Evolutionary conservation across 1,140 invertebrate genomes (phyloP).

Genomic region (Leptinotarsa lineolata): DNA sequence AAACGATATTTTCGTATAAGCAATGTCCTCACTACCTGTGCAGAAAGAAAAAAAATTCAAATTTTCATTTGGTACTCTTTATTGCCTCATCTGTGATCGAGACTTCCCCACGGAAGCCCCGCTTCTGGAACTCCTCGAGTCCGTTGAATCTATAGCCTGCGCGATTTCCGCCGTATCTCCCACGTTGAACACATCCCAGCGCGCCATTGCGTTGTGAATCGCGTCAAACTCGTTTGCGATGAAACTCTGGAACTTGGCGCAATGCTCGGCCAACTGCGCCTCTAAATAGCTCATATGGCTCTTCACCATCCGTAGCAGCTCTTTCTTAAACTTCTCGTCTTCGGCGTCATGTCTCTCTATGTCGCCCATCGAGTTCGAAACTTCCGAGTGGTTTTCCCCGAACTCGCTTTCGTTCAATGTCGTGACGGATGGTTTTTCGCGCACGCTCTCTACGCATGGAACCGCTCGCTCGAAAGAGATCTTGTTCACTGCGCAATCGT

Average conservation of each 20-base stretch:
- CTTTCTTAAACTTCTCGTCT: constrained; percentile 36
- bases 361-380: background rate
- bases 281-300: constrained; percentile 35
- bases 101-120: background rate
- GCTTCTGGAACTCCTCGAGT: constrained; percentile 12
- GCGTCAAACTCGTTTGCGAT: constrained; percentile 34
- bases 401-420: constrained; percentile 24
- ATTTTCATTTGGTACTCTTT: background rate
- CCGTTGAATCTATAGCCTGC: constrained; percentile 9
- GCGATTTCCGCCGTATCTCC: constrained; percentile 8
- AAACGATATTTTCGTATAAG: too few relatives aligned
- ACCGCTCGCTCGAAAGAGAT: constrained; percentile 30
- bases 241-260: constrained; percentile 32
- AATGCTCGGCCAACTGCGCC: constrained; percentile 35
- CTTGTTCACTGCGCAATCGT: constrained; percentile 30
- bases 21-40: too few relatives aligned
- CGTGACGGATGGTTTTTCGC: constrained; percentile 8
- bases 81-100: background rate
- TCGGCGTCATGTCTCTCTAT: constrained; percentile 12
- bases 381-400: constrained; percentile 18
- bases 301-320: constrained; percentile 32
- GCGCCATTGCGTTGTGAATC: constrained; percentile 29
- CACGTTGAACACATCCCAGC: constrained; percentile 26
- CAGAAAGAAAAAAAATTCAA: too few relatives aligned
- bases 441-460: background rate